Evolutionary conservation across 2,113 vertebrate species (phyloP).

Genomic region (Xyliphius kryptos): DNA sequence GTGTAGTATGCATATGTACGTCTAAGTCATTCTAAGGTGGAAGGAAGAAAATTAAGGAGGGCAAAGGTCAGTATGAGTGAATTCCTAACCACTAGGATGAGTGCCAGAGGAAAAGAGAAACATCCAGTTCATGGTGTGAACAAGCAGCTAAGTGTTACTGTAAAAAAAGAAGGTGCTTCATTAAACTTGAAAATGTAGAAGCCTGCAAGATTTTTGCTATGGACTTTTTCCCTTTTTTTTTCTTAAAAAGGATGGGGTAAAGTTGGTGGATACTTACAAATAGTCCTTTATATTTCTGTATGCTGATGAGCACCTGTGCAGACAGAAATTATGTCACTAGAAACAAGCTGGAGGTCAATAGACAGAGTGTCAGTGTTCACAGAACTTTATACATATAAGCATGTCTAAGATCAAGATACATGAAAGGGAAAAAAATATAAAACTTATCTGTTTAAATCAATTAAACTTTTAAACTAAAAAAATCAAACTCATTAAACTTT

Average conservation of each 20-base stretch:
- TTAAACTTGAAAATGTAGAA: slow-evolving; percentile 60
- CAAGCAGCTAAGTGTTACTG: slow-evolving; percentile 41
- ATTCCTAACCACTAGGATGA: slow-evolving; percentile 11
- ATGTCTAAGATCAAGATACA: no score
- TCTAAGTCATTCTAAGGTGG: neutral
- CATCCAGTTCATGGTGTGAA: slow-evolving; percentile 14
- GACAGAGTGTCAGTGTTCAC: slow-evolving; percentile 37
- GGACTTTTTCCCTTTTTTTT: slow-evolving; percentile 53
- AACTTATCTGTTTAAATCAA: no score
- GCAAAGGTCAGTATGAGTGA: slow-evolving; percentile 5
- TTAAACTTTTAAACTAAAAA: no score
- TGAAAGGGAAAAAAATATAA: no score
- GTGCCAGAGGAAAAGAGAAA: slow-evolving; percentile 19
- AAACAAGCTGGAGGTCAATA: slow-evolving; percentile 25
- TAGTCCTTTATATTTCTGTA: slow-evolving; percentile 56
- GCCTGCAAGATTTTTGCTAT: slow-evolving; percentile 30
- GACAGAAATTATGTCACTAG: slow-evolving; percentile 40
- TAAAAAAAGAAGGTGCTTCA: slow-evolving; percentile 55
- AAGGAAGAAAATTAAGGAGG: neutral
- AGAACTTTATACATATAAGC: no score
- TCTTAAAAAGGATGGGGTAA: slow-evolving; percentile 52
- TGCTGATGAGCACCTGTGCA: slow-evolving; percentile 57
- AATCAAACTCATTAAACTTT: no score
- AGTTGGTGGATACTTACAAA: slow-evolving; percentile 53
- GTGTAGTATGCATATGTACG: no score